A percentile compares a stretch with the other conserved stretches of the same genome.
Conservation (phyloP, 2,888 invertebrate species). For the Apantesis nais region DNA sequence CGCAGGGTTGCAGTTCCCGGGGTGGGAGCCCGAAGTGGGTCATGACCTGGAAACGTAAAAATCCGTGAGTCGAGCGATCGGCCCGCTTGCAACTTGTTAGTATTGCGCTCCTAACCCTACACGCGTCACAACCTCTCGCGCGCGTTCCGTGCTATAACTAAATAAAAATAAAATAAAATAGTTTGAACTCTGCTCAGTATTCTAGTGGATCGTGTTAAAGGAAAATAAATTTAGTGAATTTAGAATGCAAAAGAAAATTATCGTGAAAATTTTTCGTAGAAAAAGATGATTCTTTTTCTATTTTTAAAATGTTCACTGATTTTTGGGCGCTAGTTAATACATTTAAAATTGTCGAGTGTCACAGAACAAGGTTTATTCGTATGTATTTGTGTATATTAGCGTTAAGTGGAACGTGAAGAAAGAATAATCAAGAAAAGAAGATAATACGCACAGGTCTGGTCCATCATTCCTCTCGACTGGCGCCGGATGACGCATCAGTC, state of each 20-base stretch:
- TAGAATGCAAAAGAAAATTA: neutral
- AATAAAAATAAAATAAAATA: neutral
- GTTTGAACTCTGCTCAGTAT: neutral
- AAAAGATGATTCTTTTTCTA: neutral
- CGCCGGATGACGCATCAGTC: constrained; percentile 72
- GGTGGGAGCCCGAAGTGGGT: constrained; percentile 37
- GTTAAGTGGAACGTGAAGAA: constrained; percentile 1
- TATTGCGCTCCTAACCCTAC: constrained; percentile 32
- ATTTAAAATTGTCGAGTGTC: neutral
- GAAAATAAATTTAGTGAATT: neutral
- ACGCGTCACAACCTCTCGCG: constrained; percentile 29
- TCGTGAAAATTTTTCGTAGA: neutral
- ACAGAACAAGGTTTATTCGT: neutral
- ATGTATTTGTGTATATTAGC: constrained; percentile 7
- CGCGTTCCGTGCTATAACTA: constrained; percentile 11
- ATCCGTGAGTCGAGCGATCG: constrained; percentile 37
- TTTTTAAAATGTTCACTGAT: neutral
- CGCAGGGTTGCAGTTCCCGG: constrained; percentile 41
- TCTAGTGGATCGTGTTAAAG: neutral
- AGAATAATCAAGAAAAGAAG: constrained; percentile 27
- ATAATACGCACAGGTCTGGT: constrained; percentile 47
- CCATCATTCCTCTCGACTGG: constrained; percentile 76
- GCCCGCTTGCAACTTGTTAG: constrained; percentile 47
- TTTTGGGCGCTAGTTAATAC: neutral
- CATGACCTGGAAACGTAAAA: constrained; percentile 43